Base-by-base conservation (phyloP, 1,140 invertebrate species). In the Pseudobourletiella spinata region DNA sequence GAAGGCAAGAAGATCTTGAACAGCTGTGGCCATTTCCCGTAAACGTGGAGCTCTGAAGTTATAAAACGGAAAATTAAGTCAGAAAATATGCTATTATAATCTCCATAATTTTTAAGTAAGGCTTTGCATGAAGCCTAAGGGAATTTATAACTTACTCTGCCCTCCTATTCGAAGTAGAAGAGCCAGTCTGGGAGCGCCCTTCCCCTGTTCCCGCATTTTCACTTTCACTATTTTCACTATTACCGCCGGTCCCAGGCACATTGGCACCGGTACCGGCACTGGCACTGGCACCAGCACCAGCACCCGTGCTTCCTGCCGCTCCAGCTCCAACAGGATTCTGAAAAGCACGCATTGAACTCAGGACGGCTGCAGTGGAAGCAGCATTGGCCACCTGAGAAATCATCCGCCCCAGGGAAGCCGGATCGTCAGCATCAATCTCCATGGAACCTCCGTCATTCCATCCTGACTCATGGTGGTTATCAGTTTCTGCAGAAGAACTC, bases 311-410 rank as follows among this genome's bases (percentile, higher is more conserved):
- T n/a, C n/a, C n/a, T n/a, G n/a, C n/a, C n/a, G n/a, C n/a, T n/a
- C n/a, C n/a, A 39, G 3, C n/a, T 11, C n/a, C 52, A 25, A 22
- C 59, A 22, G 60, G 15, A 20, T 26, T 22, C 1, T 0, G 22
- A 20, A 30, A n/a, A 0, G 28, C 26, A 22, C 59, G 26, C 28
- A 61, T 39, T 2, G 58, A 55, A 43, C 32, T 46, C 2, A 57
- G 25, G 16, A 60, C 48, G n/a, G 58, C 68, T 39, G 52, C 65
- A 48, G 60, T 26, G 11, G 62, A 59, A 11, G 69, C 51, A 8
- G 56, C 62, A 39, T 57, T 59, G 15, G 64, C 67, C 11, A 68
- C 63, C 52, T 67, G 62, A 39, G 59, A 60, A 18, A 66, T 68
- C 52, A 65, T 55, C 32, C 62, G 42, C 22, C 59, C 51, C 16